Evolutionary conservation across 1,140 invertebrate genomes (phyloP).

Genomic region (Trichonephila clavata): DNA sequence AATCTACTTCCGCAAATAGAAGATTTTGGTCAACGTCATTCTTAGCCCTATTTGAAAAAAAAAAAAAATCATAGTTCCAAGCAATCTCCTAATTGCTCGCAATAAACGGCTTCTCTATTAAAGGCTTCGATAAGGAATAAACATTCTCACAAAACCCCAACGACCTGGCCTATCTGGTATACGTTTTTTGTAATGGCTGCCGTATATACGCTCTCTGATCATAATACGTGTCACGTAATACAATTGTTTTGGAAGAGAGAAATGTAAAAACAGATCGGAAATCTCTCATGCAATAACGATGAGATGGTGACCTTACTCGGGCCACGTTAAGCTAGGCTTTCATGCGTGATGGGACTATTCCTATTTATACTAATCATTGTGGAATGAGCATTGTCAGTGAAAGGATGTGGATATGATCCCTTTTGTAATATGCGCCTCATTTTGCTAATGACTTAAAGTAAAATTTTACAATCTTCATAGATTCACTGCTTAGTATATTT

Average conservation of each 20-base stretch:
- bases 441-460: neutral
- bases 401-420: neutral
- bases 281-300: constrained; percentile 38
- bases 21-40: no score
- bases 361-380: neutral
- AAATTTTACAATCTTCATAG: neutral
- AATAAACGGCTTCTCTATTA: neutral
- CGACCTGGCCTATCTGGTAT: neutral
- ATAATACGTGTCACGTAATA: neutral
- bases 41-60: neutral
- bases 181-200: neutral
- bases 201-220: neutral
- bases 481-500: no score
- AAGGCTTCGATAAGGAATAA: constrained; percentile 1
- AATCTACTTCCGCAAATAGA: no score
- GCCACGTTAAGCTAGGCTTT: neutral
- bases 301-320: neutral
- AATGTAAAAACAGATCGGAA: constrained; percentile 31
- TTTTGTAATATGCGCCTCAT: neutral
- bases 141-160: constrained; percentile 7
- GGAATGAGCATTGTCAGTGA: neutral
- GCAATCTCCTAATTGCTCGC: constrained; percentile 26
- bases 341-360: constrained; percentile 8
- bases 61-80: neutral
- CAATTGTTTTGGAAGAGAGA: constrained; percentile 26